Conservation (phyloP, 2,888 invertebrate genomes). For the Acleris literana region DNA sequence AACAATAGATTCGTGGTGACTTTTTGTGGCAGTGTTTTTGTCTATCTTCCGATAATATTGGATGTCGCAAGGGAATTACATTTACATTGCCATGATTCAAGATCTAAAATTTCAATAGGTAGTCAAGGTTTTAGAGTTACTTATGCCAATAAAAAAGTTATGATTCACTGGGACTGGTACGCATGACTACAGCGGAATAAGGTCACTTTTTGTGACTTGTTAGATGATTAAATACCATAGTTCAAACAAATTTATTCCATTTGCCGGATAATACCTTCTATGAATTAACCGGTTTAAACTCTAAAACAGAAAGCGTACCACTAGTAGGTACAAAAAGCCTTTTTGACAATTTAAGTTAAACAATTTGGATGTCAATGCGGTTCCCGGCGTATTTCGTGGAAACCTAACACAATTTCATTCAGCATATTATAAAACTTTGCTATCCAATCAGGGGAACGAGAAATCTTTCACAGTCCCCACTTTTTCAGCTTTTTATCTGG, state of each 20-base stretch:
- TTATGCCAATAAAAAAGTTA: constrained; percentile 44
- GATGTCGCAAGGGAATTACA: constrained; percentile 53
- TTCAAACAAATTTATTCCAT: background rate
- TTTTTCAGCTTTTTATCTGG: constrained; percentile 53
- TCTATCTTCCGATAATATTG: constrained; percentile 51
- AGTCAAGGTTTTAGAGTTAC: constrained; percentile 61
- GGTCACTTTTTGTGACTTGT: constrained; percentile 38
- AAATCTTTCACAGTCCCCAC: constrained; percentile 45
- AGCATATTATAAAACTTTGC: constrained; percentile 35
- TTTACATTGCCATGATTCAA: constrained; percentile 60
- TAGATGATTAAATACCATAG: background rate
- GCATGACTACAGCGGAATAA: constrained; percentile 49
- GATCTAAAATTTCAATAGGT: constrained; percentile 60
- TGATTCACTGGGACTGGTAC: constrained; percentile 49
- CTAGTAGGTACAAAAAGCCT: constrained; percentile 12
- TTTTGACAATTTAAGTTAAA: constrained; percentile 24
- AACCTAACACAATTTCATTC: constrained; percentile 32
- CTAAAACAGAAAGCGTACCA: background rate
- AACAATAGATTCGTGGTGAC: constrained; percentile 25
- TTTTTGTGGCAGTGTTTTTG: constrained; percentile 39
- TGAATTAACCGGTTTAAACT: no score
- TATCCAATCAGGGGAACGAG: constrained; percentile 31
- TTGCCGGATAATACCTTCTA: no score
- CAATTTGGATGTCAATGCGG: constrained; percentile 25
- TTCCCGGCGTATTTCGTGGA: constrained; percentile 28